Evolutionary conservation across 1,140 invertebrate genomes (phyloP), one percentile per base, ranked within the genome.

Genomic region (Cherax destructor): DNA sequence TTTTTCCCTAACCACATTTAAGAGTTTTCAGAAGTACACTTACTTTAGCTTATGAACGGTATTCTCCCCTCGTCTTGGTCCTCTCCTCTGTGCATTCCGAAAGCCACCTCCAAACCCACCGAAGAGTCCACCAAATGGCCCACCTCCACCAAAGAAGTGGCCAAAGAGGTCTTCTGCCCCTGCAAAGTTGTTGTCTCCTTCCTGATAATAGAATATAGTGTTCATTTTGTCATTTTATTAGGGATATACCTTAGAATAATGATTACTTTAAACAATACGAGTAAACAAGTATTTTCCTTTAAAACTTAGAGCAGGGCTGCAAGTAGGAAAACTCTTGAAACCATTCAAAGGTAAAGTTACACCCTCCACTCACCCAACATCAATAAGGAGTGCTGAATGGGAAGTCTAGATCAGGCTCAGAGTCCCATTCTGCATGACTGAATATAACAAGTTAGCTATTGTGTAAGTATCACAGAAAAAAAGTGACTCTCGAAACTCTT

Each of bases 31-130:
- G 56, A 59, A 16, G 16, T 10, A 87, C 13, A 90, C 88, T 94
- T 94, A 96, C 96, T 95, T 96, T 4, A 96, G 94, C 13, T 96
- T 96, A 94, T 97, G 96, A 86, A 97, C 95, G 18, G 96, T 97
- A 94, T 97, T 96, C 94, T 97, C 96, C 69, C 96, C 96, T 92
- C 96, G 95, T 84, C 95, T 94, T 65, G 95, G 93, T 50, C 95
- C 94, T 90, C 95, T 94, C 18, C 94, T 94, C 88, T 95, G 95
- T n/a, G 92, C 93, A 30, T 95, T 95, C 81, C 93, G 93, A 13
- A 94, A 94, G 61, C 95, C 94, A 87, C 95, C 95, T 85, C 95
- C 96, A 83, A 90, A 90, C 95, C 95, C 95, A 7, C 96, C 96
- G 86, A 96, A 96, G 78, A 96, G 95, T 92, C 96, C 95, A 50